Percentiles rank a stretch among this genome's conserved stretches.
These are phyloP conservation scores for Thalassarche chlororhynchos DNA, from an alignment of 2,113 vertebrate species.

Conservation along the genomic window DNA sequence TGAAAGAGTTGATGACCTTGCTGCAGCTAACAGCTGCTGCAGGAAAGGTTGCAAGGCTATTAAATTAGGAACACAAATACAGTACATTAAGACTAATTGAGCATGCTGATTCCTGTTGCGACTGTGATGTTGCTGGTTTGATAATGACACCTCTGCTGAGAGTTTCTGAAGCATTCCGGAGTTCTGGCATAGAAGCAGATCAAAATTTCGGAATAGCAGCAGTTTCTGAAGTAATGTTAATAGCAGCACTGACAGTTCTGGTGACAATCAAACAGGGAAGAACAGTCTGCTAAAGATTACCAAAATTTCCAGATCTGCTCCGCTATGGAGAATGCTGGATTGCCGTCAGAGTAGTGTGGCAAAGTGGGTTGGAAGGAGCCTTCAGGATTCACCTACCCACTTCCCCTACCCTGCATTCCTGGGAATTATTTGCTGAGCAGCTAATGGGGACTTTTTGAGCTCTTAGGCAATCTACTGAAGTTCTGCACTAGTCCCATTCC, in stretches of 20 bases:
- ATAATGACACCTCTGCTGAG: not conserved
- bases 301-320: not conserved
- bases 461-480: not conserved
- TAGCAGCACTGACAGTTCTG: not conserved
- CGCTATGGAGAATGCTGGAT: not conserved
- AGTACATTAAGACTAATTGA: constrained; percentile 20
- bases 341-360: not conserved
- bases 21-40: constrained; percentile 6
- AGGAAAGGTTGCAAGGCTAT: constrained; percentile 4
- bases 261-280: not conserved
- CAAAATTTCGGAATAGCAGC: not conserved
- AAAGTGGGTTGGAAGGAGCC: not conserved
- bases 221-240: not conserved
- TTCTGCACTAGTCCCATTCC: not conserved
- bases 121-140: not conserved
- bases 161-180: not conserved
- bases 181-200: not conserved
- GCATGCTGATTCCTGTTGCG: not conserved
- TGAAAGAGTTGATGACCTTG: constrained; percentile 10
- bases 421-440: not conserved
- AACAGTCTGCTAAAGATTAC: not conserved
- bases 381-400: not conserved
- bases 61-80: not conserved
- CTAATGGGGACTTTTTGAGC: not conserved
- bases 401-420: not conserved